A percentile compares a stretch with the other conserved stretches of the same genome.
These are phyloP conservation scores for Hozukius guyotensis DNA, from an alignment of 2,797 vertebrate species.

Conservation along the genomic window DNA sequence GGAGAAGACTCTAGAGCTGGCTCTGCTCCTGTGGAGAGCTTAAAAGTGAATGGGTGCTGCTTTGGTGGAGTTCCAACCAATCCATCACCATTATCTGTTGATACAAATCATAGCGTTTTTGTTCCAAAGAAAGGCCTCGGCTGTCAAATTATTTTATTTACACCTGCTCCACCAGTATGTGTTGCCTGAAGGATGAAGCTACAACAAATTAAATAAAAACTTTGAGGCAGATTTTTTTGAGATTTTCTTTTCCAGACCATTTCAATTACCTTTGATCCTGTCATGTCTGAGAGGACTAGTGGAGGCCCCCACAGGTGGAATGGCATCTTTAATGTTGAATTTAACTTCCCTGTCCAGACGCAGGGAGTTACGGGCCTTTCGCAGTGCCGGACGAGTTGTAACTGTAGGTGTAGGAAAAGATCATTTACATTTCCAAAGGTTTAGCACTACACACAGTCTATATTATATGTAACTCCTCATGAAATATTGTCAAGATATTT, in stretches of 20 bases:
- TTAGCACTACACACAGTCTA: not conserved
- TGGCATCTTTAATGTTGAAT: constrained; percentile 18
- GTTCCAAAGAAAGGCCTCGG: not conserved
- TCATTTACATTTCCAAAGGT: not conserved
- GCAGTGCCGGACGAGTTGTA: constrained; percentile 61
- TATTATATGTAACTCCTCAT: not conserved
- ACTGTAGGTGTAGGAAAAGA: constrained; percentile 30
- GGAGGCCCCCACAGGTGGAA: not conserved
- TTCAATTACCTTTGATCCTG: constrained; percentile 31
- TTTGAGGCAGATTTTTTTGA: not conserved
- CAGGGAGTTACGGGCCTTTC: constrained; percentile 55
- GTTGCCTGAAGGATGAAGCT: not conserved
- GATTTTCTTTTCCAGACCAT: not conserved
- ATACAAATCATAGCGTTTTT: not conserved
- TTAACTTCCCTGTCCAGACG: constrained; percentile 36
- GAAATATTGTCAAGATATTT: not conserved
- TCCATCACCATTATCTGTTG: constrained; percentile 43
- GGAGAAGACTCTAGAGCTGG: not conserved
- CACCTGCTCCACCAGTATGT: not conserved
- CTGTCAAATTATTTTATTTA: not conserved
- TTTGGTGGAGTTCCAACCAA: constrained; percentile 46
- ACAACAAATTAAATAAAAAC: not conserved
- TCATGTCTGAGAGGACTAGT: not conserved
- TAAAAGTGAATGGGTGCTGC: constrained; percentile 25
- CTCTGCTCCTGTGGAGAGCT: constrained; percentile 15